Evolutionary conservation across 2,888 invertebrate genomes (phyloP), one percentile per base, ranked within the genome.

Genomic region (Drosophila sordidula): DNA sequence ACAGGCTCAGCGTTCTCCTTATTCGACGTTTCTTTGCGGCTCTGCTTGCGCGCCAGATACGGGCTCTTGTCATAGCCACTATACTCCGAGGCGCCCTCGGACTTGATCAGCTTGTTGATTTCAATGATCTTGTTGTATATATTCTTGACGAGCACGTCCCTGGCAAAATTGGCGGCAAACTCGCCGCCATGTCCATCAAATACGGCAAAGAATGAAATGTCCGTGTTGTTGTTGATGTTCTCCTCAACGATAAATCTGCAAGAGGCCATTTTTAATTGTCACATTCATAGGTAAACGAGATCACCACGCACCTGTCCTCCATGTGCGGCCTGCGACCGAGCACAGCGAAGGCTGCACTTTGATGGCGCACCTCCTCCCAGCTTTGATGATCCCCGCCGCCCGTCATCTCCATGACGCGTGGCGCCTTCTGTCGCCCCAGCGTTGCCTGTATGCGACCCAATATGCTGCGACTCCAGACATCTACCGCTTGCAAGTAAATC

Each of bases 151-250:
- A 98, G 93, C 81, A 97, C 96, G 83, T 98, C 97, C 91, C 96
- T 96, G 54, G 97, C 97, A 93, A 96, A 98, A 90, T 98, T 97
- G 18, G 98, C 98, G 54, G 98, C 98, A 93, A 97, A 97, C 93
- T 98, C 97, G 41, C 98, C 98, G 52, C 98, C 98, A 92, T 98
- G 98, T 0, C 98, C 98, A 93, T 98, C 98, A 91, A 98, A 98
- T 78, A 98, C 95, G 45, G 98, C 98, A 93, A 97, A 98, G 64
- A 98, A 93, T 18, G 97, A 96, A 56, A 98, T 95, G 22, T 96
- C 97, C 18, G 97, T 97, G 50, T 87, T 91, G 79, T 95, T 95
- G 91, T 96, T 96, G 56, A 97, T 95, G 90, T 97, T 95, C 92
- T 96, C 96, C 78, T 97, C 95, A 55, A 98, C 95, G 59, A 97